Conservation (phyloP, 2,113 vertebrate genomes). For the Thinocorus orbignyianus region DNA sequence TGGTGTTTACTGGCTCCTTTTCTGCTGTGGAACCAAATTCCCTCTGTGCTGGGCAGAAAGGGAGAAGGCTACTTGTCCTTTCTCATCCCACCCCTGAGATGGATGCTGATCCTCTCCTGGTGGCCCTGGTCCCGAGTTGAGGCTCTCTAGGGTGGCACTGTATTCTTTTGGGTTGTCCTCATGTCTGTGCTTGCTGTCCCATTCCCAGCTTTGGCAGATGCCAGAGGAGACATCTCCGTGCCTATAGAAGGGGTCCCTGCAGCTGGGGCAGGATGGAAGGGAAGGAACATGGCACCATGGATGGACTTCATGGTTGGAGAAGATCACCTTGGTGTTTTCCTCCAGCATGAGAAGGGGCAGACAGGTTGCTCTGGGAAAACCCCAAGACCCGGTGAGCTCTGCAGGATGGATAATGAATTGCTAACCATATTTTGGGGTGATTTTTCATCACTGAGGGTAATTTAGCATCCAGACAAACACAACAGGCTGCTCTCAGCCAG, state of each 20-base stretch:
- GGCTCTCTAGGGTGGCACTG: not conserved
- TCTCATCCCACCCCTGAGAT: not conserved
- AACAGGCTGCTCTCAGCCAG: not conserved
- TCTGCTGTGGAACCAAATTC: not conserved
- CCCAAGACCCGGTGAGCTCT: not conserved
- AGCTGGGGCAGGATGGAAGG: accelerated
- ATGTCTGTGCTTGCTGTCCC: not conserved
- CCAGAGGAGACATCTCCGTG: accelerated
- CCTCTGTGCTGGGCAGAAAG: not conserved
- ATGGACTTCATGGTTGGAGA: not conserved
- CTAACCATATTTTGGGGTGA: not conserved
- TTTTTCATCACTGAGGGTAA: not conserved
- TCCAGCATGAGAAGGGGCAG: not conserved
- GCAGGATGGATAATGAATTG: not conserved
- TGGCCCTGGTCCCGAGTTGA: not conserved
- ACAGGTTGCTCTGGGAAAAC: not conserved
- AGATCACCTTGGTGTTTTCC: not conserved
- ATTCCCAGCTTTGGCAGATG: accelerated
- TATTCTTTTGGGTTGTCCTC: not conserved
- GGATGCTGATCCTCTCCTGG: not conserved
- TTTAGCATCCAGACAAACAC: not conserved
- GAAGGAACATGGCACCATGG: not conserved
- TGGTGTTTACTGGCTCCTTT: not conserved
- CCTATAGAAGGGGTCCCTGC: not conserved
- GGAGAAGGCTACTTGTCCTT: not conserved